Percentiles rank a stretch among this genome's conserved stretches.
These are phyloP conservation scores for Eurois occulta DNA, from an alignment of 2,888 invertebrate species.

Conservation along the genomic window DNA sequence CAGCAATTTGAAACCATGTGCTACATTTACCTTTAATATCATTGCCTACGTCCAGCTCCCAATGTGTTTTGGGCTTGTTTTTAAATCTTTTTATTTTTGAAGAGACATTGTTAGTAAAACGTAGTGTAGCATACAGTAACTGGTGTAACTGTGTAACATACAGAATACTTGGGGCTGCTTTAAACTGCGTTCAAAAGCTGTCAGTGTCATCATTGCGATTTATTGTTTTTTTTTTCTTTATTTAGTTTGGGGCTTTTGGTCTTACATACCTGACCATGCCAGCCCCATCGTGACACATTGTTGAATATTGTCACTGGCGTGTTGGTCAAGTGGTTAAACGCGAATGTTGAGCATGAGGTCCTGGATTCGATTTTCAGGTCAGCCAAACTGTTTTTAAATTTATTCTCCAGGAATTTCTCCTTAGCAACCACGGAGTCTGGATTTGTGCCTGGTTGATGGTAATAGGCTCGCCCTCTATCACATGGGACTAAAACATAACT, in stretches of 20 bases:
- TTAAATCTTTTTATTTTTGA: not conserved
- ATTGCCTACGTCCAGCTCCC: not conserved
- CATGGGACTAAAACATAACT: too few relatives aligned
- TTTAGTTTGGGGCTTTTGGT: too few relatives aligned
- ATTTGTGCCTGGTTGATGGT: not conserved
- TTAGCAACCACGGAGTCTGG: not conserved
- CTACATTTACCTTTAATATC: conserved; percentile 10
- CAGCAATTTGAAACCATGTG: not conserved
- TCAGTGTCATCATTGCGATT: too few relatives aligned
- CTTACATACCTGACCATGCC: too few relatives aligned
- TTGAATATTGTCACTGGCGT: not conserved
- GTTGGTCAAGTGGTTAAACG: not conserved
- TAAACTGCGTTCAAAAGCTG: not conserved
- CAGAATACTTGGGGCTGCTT: not conserved
- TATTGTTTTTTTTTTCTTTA: too few relatives aligned
- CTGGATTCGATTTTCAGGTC: not conserved
- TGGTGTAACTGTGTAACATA: not conserved
- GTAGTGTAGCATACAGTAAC: not conserved
- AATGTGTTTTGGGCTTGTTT: not conserved
- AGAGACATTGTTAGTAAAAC: not conserved
- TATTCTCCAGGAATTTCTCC: not conserved
- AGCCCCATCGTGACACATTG: too few relatives aligned
- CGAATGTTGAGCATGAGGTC: not conserved
- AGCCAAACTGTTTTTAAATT: not conserved
- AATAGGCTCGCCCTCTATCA: not conserved